phyloP scores from a whole-genome alignment of 2,113 vertebrate genomes.

The Ailuropoda melanoleuca region DNA sequence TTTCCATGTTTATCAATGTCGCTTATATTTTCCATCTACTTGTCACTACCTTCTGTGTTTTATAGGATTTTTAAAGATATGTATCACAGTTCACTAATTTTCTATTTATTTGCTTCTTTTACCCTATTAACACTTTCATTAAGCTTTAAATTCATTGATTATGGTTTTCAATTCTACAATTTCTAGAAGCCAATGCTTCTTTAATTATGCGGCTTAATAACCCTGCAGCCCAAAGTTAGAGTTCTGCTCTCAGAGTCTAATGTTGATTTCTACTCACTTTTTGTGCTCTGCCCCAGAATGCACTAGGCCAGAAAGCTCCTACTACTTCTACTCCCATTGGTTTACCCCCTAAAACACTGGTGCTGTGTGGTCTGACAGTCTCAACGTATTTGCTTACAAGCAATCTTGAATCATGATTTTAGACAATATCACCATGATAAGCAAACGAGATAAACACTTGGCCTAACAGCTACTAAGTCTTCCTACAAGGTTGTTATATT shows the following conservation, averaged over 20 bases:
- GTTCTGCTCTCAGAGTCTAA: background rate
- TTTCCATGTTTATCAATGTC: background rate
- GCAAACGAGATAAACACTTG: background rate
- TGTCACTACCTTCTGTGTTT: background rate
- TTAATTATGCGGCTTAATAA: background rate
- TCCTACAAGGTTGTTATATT: background rate
- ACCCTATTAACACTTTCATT: background rate
- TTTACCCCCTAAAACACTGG: background rate
- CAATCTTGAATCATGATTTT: background rate
- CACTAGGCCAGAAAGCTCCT: background rate
- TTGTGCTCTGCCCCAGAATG: background rate
- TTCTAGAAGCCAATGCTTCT: background rate
- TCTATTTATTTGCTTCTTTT: background rate
- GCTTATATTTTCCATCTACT: background rate
- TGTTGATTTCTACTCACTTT: background rate
- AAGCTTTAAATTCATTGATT: background rate
- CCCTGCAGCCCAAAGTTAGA: background rate
- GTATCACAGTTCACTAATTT: background rate
- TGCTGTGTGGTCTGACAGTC: background rate
- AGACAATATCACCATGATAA: background rate
- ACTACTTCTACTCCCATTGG: background rate
- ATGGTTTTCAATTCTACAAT: background rate
- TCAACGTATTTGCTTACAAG: background rate
- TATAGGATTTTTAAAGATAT: background rate
- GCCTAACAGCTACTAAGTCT: background rate